Evolutionary conservation across 2,113 vertebrate genomes (phyloP).

Genomic region (Emydocephalus ijimae): DNA sequence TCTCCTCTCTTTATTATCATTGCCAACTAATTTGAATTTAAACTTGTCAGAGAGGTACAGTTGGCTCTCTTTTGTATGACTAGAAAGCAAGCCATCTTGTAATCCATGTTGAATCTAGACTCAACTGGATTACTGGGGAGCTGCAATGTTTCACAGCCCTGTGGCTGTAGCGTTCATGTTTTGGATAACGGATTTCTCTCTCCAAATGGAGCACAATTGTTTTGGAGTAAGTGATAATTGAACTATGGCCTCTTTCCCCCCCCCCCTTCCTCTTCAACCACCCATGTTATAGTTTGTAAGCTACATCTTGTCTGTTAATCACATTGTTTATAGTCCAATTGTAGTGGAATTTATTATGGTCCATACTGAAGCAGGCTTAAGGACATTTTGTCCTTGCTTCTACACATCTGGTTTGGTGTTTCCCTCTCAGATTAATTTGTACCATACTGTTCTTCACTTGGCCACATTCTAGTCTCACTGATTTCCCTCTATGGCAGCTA

Average conservation of each 20-base stretch:
- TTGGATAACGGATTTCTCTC: not conserved
- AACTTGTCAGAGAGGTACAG: not conserved
- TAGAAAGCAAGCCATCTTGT: not conserved
- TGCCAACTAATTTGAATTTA: not conserved
- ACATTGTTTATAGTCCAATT: constrained; percentile 54
- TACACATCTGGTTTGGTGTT: constrained; percentile 71
- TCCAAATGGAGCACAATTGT: not conserved
- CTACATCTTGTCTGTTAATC: constrained; percentile 48
- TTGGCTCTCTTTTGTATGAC: not conserved
- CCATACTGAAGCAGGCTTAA: constrained; percentile 55
- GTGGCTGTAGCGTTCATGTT: not conserved
- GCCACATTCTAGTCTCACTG: constrained; percentile 69
- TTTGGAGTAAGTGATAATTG: not conserved
- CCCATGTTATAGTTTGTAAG: constrained; percentile 46
- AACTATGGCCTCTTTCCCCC: not conserved
- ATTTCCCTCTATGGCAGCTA: constrained; percentile 60
- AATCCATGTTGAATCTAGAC: not conserved
- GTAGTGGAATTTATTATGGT: constrained; percentile 40
- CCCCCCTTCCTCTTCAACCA: not conserved
- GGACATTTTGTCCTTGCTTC: constrained; percentile 73
- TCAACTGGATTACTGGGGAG: not conserved
- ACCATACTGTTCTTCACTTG: constrained; percentile 66
- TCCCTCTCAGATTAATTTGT: constrained; percentile 68
- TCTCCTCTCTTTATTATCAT: not conserved
- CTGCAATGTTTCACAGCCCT: not conserved